Evolutionary conservation across 2,113 vertebrate species (phyloP).

Genomic region (Picathartes gymnocephalus): DNA sequence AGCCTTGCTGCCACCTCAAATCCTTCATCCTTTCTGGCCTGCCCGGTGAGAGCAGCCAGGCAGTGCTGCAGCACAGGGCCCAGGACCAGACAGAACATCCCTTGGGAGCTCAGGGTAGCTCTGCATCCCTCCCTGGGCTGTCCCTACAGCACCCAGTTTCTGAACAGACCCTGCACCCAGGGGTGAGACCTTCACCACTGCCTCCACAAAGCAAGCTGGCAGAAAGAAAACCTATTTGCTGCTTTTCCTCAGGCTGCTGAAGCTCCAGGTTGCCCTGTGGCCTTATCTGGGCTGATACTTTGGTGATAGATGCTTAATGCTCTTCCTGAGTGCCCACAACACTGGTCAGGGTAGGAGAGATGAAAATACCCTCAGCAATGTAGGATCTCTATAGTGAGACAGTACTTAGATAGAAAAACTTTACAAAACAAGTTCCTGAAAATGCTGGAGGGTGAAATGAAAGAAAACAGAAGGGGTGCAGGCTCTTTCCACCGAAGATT

Average conservation of each 20-base stretch:
- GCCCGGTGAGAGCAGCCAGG: neutral
- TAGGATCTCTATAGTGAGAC: neutral
- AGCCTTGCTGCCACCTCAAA: neutral
- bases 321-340: neutral
- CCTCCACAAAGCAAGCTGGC: neutral
- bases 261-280: neutral
- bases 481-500: neutral
- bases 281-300: neutral
- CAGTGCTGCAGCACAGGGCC: neutral
- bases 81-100: neutral
- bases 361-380: neutral
- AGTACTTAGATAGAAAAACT: neutral
- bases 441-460: neutral
- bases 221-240: neutral
- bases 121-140: neutral
- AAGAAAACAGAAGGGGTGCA: neutral
- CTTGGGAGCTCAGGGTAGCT: accelerated
- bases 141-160: neutral
- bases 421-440: neutral
- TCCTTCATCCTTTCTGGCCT: neutral
- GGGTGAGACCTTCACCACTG: neutral
- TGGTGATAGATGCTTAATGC: neutral
- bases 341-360: neutral
- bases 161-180: neutral
- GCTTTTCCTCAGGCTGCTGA: neutral